Base-by-base conservation (phyloP, 2,888 invertebrate genomes). In the Metacarcinus magister region DNA sequence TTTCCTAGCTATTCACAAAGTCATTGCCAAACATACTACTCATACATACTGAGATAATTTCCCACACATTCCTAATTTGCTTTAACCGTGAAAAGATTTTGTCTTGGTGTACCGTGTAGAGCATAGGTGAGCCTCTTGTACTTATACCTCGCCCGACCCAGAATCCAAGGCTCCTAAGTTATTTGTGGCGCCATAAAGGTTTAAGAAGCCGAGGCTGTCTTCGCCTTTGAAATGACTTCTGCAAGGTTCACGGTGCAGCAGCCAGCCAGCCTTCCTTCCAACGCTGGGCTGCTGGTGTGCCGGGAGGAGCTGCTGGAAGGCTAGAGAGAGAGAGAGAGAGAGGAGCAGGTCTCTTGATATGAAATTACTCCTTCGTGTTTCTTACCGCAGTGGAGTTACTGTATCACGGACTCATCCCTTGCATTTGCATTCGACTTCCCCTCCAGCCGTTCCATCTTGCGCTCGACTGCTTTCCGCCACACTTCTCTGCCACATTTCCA, bases 401-500 rank as follows among this genome's bases (percentile, higher is more conserved):
- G 87, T 87, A 87, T 39, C 87, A 87, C 39, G 87, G 87, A 16
- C 39, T 87, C 87, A 28, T 39, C 13, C 19, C 87, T 87, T 39
- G 87, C 13, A 87, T 87, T 39, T 87, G 87, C 87, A 87, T 87
- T 87, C 87, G 87, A 39, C 32, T 87, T 87, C 87, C 82, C 87
- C 13, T 87, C 39, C 32, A 32, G 39, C 87, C 87, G 16, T 87
- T 87, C 87, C 87, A 87, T 87, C 87, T 39, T 32, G 87, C 39
- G 87, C 87, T 1, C 87, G 7, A 32, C 87, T 87, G 87, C 87
- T 39, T 87, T 39, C 87, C 39, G 19, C 32, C 39, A 19, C 87
- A 87, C 39, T 87, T 39, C 2, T 39, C 39, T 75, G 75, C 75
- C 28, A 75, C 75, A 75, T 28, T 75, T 28, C n/a, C 75, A 75